Conservation (phyloP, 2,888 invertebrate species). For the Heliconius charithonia region DNA sequence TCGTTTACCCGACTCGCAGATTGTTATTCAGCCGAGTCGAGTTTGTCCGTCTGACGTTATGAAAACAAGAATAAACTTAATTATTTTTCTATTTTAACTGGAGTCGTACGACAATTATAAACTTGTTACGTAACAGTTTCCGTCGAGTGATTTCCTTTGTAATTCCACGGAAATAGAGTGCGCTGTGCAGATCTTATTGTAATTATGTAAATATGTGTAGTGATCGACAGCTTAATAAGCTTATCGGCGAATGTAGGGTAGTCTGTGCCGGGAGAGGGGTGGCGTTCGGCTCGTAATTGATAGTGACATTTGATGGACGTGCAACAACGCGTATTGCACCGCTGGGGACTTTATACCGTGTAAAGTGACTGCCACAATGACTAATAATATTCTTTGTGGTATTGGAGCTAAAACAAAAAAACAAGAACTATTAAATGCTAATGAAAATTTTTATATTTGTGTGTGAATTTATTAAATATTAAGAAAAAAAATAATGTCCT, state of each 20-base stretch:
- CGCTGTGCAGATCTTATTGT: constrained; percentile 29
- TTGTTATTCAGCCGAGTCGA: constrained; percentile 73
- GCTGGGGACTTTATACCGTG: constrained; percentile 59
- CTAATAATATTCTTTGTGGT: constrained; percentile 8
- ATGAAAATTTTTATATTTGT: no score
- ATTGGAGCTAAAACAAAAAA: not conserved
- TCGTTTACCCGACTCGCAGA: constrained; percentile 77
- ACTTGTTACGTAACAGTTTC: constrained; percentile 43
- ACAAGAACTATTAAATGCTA: not conserved
- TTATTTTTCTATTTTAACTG: constrained; percentile 65
- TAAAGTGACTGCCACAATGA: constrained; percentile 2
- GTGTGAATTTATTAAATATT: no score
- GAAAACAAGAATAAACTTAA: constrained; percentile 73
- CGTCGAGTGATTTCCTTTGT: constrained; percentile 30
- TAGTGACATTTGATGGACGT: constrained; percentile 80
- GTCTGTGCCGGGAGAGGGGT: constrained; percentile 51
- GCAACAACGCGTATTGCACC: constrained; percentile 67
- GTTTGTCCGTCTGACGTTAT: constrained; percentile 63
- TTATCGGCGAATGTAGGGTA: constrained; percentile 53
- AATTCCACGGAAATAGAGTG: constrained; percentile 35
- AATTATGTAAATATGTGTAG: constrained; percentile 48
- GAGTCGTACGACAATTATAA: constrained; percentile 54
- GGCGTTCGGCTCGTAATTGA: constrained; percentile 72
- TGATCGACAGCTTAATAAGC: constrained; percentile 67
- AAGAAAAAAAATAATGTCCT: no score